Percentiles rank a stretch among this genome's conserved stretches.
Conservation (phyloP, 2,797 vertebrate genomes). For the Mus minutoides region DNA sequence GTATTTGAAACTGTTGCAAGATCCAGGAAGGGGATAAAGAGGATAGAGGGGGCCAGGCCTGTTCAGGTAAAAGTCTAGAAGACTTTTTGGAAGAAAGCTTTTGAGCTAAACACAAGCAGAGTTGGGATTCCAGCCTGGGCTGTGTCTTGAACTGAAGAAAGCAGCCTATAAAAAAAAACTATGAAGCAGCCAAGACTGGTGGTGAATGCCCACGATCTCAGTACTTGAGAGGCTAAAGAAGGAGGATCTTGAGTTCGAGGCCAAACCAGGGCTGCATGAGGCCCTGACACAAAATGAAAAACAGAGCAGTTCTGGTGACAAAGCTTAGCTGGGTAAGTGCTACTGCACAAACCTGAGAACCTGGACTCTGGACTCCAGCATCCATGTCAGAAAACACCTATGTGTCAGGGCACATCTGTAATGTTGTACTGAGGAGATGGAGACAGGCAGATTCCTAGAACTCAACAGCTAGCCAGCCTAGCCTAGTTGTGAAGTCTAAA, state of each 20-base stretch:
- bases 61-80: background rate
- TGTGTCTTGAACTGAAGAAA: background rate
- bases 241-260: background rate
- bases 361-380: no score
- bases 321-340: background rate
- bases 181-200: background rate
- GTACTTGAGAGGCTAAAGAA: background rate
- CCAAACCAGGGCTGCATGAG: background rate
- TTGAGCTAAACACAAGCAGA: background rate
- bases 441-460: background rate
- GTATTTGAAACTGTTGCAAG: background rate
- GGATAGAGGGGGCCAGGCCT: background rate
- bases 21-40: background rate
- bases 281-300: background rate
- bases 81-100: conserved; percentile 20
- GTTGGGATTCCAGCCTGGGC: background rate
- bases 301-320: background rate
- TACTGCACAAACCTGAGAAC: background rate
- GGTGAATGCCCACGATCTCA: background rate
- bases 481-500: background rate
- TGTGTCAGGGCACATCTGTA: background rate
- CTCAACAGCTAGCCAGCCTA: background rate
- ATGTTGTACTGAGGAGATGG: background rate
- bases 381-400: background rate
- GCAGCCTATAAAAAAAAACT: background rate